phyloP scores from a whole-genome alignment of 2,113 vertebrate species.

The Rhineura floridana region DNA sequence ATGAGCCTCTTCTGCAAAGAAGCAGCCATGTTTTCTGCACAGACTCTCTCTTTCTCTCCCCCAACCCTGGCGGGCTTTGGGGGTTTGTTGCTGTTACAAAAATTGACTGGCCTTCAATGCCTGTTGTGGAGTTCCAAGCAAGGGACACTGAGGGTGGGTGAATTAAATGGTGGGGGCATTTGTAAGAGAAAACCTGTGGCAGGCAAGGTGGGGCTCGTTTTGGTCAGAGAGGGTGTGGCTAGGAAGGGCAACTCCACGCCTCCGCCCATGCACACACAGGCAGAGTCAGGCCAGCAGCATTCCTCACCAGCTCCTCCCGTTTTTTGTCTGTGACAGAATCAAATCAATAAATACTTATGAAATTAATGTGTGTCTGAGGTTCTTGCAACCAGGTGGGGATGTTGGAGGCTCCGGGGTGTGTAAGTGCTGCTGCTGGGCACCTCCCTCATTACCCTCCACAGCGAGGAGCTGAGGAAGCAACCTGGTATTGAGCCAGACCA shows the following conservation, averaged over 20 bases:
- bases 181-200: not conserved
- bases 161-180: not conserved
- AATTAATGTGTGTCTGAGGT: not conserved
- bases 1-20: not conserved
- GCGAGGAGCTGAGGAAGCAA: too few relatives aligned
- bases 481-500: too few relatives aligned
- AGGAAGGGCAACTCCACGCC: not conserved
- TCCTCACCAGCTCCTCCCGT: not conserved
- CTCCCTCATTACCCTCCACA: too few relatives aligned
- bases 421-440: too few relatives aligned
- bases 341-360: not conserved
- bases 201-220: not conserved
- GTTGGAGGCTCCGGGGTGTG: not conserved
- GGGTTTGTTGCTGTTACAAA: not conserved
- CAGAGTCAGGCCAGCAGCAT: not conserved
- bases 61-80: too few relatives aligned
- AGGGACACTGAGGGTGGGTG: too few relatives aligned
- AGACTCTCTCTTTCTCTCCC: not conserved
- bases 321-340: not conserved
- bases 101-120: not conserved
- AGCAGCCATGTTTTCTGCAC: not conserved
- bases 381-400: not conserved
- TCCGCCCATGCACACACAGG: accelerated
- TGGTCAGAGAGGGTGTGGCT: not conserved
- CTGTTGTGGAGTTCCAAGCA: not conserved